A percentile compares a stretch with the other conserved stretches of the same genome.
phyloP scores from a whole-genome alignment of 2,888 invertebrate genomes.

The Cryptus viduatorius region DNA sequence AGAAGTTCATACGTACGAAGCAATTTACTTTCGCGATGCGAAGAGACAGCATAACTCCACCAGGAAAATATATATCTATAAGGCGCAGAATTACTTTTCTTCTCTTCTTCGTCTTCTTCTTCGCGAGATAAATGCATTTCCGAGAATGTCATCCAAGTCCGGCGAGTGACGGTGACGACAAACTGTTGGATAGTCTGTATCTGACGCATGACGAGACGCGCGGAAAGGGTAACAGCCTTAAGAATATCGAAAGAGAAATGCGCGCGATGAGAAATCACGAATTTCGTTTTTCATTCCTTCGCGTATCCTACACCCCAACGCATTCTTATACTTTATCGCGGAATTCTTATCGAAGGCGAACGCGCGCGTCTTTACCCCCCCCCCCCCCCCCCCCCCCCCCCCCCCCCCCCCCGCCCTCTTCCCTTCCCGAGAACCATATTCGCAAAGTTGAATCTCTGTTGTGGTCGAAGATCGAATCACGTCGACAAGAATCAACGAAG shows the following conservation, averaged over 20 bases:
- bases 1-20: slow-evolving; percentile 11
- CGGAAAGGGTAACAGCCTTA: background rate
- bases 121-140: slow-evolving; percentile 20
- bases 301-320: background rate
- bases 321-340: slow-evolving; percentile 55
- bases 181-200: slow-evolving; percentile 35
- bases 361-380: slow-evolving; percentile 24
- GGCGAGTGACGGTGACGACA: slow-evolving; percentile 25
- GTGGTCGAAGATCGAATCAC: background rate
- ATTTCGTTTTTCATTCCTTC: slow-evolving; percentile 39
- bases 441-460: slow-evolving; percentile 5
- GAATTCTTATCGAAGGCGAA: slow-evolving; percentile 59
- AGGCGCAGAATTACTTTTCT: slow-evolving; percentile 9
- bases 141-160: slow-evolving; percentile 35
- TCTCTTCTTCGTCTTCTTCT: slow-evolving; percentile 12
- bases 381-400: background rate
- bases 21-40: slow-evolving; percentile 31
- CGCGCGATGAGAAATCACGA: slow-evolving; percentile 28
- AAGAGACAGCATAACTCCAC: slow-evolving; percentile 20
- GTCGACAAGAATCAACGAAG: background rate
- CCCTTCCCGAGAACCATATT: slow-evolving; percentile 35
- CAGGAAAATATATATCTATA: slow-evolving; percentile 9
- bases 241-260: slow-evolving; percentile 35
- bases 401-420: background rate
- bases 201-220: slow-evolving; percentile 19